Evolutionary conservation across 2,888 invertebrate species (phyloP).

Genomic region (Timandra comae): DNA sequence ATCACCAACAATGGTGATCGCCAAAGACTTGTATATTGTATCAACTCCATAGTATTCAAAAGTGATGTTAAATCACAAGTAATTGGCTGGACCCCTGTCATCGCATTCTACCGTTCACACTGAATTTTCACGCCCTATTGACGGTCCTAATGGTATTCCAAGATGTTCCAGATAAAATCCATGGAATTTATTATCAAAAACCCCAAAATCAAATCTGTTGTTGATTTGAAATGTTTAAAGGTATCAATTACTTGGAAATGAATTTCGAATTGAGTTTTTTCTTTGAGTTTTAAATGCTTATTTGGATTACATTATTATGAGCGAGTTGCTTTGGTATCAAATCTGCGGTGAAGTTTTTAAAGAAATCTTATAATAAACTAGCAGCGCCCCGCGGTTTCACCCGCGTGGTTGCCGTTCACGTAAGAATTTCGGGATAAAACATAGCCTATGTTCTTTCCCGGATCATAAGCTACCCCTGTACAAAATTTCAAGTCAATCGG

Average conservation of each 20-base stretch:
- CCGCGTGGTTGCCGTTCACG: too few relatives aligned
- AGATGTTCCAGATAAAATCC: conserved; percentile 28
- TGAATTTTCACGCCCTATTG: conserved; percentile 41
- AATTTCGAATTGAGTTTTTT: neutral
- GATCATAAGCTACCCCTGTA: too few relatives aligned
- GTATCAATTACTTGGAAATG: neutral
- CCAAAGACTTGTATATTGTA: too few relatives aligned
- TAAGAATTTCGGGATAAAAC: too few relatives aligned
- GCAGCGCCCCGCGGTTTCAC: too few relatives aligned
- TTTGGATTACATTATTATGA: neutral
- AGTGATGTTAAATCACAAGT: conserved; percentile 19
- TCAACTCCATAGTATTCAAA: conserved; percentile 7
- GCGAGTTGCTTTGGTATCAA: too few relatives aligned
- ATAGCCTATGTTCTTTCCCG: too few relatives aligned
- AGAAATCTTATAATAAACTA: too few relatives aligned
- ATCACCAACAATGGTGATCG: too few relatives aligned
- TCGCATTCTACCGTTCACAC: conserved; percentile 31
- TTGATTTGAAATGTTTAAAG: conserved; percentile 4
- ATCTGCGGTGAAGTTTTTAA: too few relatives aligned
- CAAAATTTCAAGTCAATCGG: too few relatives aligned
- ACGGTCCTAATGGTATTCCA: conserved; percentile 31
- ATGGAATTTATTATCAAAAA: conserved; percentile 3
- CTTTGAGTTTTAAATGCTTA: neutral
- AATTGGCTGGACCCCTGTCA: conserved; percentile 27
- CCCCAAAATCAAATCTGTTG: neutral